Evolutionary conservation across 2,888 invertebrate genomes (phyloP).

Genomic region (Periphyllus acericola): DNA sequence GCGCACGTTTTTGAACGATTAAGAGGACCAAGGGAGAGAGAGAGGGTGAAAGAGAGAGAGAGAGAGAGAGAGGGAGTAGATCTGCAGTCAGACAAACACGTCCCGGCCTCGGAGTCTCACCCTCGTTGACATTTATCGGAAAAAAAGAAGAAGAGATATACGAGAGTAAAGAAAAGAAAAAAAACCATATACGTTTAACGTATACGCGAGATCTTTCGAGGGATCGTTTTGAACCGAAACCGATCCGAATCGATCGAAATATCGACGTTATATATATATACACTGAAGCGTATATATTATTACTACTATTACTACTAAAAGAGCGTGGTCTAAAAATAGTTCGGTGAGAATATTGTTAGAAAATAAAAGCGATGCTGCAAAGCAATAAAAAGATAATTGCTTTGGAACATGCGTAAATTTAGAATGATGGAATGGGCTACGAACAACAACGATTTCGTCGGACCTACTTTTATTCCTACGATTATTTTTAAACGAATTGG

Average conservation of each 20-base stretch:
- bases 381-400: conserved; percentile 35
- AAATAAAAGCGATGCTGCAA: conserved; percentile 14
- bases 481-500: conserved; percentile 25
- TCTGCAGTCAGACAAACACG: background rate
- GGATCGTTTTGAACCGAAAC: background rate
- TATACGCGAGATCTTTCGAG: background rate
- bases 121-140: background rate
- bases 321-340: conserved; percentile 12
- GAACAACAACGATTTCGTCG: conserved; percentile 17
- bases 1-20: background rate
- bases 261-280: background rate
- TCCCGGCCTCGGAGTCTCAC: background rate
- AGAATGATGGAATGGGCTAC: conserved; percentile 36
- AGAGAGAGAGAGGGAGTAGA: no score
- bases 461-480: background rate
- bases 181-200: background rate
- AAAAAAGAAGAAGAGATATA: background rate
- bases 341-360: conserved; percentile 8
- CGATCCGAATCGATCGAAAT: background rate
- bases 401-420: conserved; percentile 38
- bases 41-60: background rate
- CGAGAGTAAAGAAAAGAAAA: no score
- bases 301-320: background rate
- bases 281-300: background rate
- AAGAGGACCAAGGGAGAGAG: background rate